These are phyloP conservation scores for Andrena flavipes DNA, from an alignment of 2,888 invertebrate genomes.

Conservation along the genomic window DNA sequence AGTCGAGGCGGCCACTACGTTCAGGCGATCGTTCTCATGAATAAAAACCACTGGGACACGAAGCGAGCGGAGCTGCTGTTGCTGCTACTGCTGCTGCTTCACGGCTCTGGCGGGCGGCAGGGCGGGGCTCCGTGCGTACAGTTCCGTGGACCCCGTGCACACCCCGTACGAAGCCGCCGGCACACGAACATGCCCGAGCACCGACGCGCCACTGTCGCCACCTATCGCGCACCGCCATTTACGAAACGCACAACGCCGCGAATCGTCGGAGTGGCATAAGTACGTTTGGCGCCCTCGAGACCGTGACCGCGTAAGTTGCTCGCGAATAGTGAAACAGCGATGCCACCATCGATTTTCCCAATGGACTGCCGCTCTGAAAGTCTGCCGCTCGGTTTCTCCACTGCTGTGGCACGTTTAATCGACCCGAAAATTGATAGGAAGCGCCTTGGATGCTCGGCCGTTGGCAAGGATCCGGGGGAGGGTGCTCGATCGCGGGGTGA, in stretches of 20 bases:
- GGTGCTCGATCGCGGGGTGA: too few species aligned
- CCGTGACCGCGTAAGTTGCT: not conserved
- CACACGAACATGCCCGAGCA: conserved; percentile 59
- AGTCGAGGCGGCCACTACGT: conserved; percentile 48
- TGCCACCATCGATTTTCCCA: not conserved
- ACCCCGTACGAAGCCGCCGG: conserved; percentile 58
- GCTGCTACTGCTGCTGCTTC: conserved; percentile 69
- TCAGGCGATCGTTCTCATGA: conserved; percentile 70
- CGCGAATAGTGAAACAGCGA: not conserved
- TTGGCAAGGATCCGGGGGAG: too few species aligned
- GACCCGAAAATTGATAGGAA: too few species aligned
- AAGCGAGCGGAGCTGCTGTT: conserved; percentile 70
- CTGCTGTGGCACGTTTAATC: too few species aligned
- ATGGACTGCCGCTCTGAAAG: not conserved
- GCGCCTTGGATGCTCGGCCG: too few species aligned
- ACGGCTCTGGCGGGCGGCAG: conserved; percentile 77
- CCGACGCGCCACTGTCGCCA: conserved; percentile 32
- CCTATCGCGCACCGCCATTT: conserved; percentile 40
- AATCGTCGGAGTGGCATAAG: too few species aligned
- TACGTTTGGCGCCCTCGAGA: not conserved
- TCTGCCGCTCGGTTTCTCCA: too few species aligned
- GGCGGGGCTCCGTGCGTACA: conserved; percentile 82
- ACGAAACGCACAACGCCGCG: not conserved
- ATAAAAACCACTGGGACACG: conserved; percentile 51
- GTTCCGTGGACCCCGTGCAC: conserved; percentile 79